Conservation (phyloP, 2,113 vertebrate species). For the Brachyhypopomus occidentalis region DNA sequence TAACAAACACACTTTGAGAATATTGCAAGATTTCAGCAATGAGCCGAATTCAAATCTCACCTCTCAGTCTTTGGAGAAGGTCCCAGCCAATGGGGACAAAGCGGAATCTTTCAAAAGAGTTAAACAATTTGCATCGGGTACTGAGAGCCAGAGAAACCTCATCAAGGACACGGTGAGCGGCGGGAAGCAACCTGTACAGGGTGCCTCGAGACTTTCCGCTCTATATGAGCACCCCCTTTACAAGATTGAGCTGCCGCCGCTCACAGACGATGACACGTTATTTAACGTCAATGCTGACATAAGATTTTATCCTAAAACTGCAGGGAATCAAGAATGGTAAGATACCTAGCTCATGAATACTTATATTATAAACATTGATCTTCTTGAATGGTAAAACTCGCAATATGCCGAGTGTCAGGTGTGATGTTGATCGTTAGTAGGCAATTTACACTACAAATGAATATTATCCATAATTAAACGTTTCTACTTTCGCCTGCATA, state of each 20-base stretch:
- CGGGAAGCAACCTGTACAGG: constrained; percentile 33
- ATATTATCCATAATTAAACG: too few relatives aligned
- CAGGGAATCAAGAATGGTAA: constrained; percentile 87
- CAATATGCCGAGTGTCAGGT: too few relatives aligned
- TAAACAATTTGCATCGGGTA: constrained; percentile 49
- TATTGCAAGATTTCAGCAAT: constrained; percentile 92
- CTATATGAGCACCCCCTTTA: constrained; percentile 88
- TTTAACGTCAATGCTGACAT: constrained; percentile 93
- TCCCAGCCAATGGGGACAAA: constrained; percentile 63
- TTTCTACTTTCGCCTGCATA: too few relatives aligned
- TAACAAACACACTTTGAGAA: constrained; percentile 88
- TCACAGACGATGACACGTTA: constrained; percentile 85
- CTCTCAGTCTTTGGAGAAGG: constrained; percentile 83
- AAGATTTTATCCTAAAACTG: constrained; percentile 85
- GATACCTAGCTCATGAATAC: constrained; percentile 43
- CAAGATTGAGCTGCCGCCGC: constrained; percentile 71
- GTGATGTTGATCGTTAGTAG: too few relatives aligned
- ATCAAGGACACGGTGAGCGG: constrained; percentile 45
- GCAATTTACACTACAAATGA: too few relatives aligned
- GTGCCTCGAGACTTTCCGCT: constrained; percentile 71
- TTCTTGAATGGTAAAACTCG: too few relatives aligned
- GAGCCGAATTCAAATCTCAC: constrained; percentile 88
- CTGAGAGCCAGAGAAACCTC: constrained; percentile 45
- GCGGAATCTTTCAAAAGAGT: constrained; percentile 56
- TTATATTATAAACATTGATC: too few relatives aligned